Evolutionary conservation across 2,113 vertebrate species (phyloP).

Genomic region (Nycticorax nycticorax): DNA sequence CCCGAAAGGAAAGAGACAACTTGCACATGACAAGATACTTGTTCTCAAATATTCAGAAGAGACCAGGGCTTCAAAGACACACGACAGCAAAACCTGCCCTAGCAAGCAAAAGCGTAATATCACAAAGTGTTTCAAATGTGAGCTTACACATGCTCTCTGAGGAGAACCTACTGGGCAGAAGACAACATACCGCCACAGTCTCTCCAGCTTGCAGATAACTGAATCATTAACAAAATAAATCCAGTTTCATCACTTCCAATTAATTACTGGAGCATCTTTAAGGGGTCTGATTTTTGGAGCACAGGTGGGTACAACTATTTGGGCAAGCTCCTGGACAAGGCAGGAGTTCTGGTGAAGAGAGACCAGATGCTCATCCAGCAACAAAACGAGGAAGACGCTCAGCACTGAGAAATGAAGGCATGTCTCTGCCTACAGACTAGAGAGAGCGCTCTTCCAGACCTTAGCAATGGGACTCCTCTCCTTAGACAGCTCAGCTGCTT

Average conservation of each 20-base stretch:
- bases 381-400: background rate
- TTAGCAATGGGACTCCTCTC: background rate
- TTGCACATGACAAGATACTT: background rate
- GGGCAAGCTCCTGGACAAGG: background rate
- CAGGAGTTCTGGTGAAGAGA: background rate
- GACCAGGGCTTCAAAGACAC: background rate
- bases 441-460: background rate
- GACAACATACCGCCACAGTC: background rate
- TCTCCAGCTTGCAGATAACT: background rate
- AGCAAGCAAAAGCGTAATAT: background rate
- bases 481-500: background rate
- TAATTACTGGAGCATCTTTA: background rate
- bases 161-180: background rate
- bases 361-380: background rate
- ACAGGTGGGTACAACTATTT: background rate
- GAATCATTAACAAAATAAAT: background rate
- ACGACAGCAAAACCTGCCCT: background rate
- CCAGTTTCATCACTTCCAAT: background rate
- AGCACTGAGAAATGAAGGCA: background rate
- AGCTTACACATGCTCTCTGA: background rate
- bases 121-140: background rate
- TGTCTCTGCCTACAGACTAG: background rate
- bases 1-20: background rate
- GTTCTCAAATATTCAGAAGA: background rate
- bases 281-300: background rate